Conservation (phyloP, 1,140 invertebrate genomes). For the Steinernema feltiae region DNA sequence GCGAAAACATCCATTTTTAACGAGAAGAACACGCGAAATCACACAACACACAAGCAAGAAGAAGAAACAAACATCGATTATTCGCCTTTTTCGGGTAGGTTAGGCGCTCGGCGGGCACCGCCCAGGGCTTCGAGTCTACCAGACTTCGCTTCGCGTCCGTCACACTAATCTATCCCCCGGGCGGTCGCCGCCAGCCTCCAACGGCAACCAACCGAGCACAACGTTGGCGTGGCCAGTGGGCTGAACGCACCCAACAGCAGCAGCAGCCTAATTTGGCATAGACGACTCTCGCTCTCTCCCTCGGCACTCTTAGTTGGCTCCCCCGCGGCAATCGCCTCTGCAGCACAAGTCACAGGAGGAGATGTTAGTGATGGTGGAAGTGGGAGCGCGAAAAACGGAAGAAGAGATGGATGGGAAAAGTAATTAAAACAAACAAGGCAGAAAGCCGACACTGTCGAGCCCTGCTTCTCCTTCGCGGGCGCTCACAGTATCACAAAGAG, state of each 20-base stretch:
- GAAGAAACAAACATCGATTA: background rate
- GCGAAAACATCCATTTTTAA: no score
- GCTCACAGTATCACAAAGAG: background rate
- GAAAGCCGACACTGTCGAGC: background rate
- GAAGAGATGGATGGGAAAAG: background rate
- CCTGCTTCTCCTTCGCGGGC: background rate
- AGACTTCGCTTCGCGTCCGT: background rate
- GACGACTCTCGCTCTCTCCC: background rate
- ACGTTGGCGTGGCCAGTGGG: no score
- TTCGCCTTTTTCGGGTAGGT: background rate
- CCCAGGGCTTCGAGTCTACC: background rate
- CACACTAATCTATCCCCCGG: background rate
- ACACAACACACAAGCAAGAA: background rate
- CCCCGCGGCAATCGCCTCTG: no score
- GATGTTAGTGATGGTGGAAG: background rate
- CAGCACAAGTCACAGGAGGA: background rate
- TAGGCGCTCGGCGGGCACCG: no score
- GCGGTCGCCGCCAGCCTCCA: background rate
- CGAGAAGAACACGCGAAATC: background rate
- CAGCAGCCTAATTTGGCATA: background rate
- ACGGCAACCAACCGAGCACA: background rate
- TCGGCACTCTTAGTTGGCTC: no score
- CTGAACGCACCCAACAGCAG: no score
- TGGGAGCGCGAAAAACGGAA: background rate
- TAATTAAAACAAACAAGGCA: background rate